Evolutionary conservation across 2,113 vertebrate genomes (phyloP).

Genomic region (Diadophis punctatus): DNA sequence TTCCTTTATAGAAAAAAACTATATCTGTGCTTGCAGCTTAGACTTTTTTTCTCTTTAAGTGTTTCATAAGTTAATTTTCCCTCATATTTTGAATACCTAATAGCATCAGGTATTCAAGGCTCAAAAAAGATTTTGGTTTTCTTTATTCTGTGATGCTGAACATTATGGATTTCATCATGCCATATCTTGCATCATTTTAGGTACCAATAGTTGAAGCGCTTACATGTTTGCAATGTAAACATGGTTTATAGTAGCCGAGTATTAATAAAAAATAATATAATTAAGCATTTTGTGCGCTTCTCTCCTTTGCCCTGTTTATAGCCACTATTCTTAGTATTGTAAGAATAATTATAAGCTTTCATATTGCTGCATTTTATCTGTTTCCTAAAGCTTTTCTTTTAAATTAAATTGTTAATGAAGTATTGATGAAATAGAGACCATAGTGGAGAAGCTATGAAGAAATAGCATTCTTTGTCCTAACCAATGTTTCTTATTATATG

Average conservation of each 20-base stretch:
- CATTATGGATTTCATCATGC: background rate
- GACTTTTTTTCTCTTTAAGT: background rate
- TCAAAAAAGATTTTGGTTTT: background rate
- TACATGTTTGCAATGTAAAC: background rate
- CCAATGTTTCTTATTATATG: background rate
- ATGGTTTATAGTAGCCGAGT: background rate
- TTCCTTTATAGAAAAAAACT: background rate
- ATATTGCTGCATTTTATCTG: background rate
- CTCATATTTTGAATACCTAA: background rate
- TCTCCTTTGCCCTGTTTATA: background rate
- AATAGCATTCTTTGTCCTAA: background rate
- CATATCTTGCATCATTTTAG: background rate
- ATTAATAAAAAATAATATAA: background rate
- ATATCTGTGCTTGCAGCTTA: background rate
- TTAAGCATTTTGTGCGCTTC: background rate
- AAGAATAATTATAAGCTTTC: background rate
- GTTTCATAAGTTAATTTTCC: background rate
- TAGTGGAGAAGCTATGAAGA: background rate
- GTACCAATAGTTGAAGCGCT: background rate
- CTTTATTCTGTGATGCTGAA: background rate
- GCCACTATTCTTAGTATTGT: background rate
- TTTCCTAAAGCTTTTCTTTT: background rate
- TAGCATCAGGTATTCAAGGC: background rate
- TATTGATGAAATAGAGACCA: background rate
- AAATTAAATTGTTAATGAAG: background rate